These are phyloP conservation scores for Bugula neritina DNA, from an alignment of 2,888 invertebrate genomes.

Conservation along the genomic window DNA sequence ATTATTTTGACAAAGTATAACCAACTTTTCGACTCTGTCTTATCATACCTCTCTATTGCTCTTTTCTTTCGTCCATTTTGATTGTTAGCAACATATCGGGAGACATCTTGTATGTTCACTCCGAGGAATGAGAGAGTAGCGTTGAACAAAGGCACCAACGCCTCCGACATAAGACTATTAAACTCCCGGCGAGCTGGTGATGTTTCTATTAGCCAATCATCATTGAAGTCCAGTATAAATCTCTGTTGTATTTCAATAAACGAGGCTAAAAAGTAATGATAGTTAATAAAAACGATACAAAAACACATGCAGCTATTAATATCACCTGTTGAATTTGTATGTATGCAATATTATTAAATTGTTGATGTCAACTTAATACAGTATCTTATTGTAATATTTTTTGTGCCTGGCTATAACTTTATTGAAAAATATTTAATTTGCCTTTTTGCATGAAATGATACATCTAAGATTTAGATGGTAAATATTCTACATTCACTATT, in stretches of 20 bases:
- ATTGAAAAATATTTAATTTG: too few relatives aligned
- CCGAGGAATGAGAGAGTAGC: not conserved
- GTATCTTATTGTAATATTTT: too few relatives aligned
- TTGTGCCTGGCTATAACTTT: too few relatives aligned
- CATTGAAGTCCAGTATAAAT: slow-evolving; percentile 7
- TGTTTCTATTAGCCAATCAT: not conserved
- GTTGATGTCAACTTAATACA: too few relatives aligned
- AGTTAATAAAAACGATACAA: not conserved
- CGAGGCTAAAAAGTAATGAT: not conserved
- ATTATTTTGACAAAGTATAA: too few relatives aligned
- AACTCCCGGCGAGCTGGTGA: not conserved
- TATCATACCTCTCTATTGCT: not conserved
- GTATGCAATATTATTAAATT: not conserved
- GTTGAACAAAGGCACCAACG: not conserved
- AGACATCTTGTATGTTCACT: not conserved
- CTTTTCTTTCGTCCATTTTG: not conserved
- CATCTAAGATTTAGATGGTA: too few relatives aligned
- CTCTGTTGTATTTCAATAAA: not conserved
- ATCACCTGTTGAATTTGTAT: not conserved
- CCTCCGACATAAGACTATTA: not conserved
- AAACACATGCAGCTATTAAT: too few relatives aligned
- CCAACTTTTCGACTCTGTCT: too few relatives aligned
- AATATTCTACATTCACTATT: too few relatives aligned
- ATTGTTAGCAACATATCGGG: not conserved
- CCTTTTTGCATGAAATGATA: too few relatives aligned